A percentile compares a stretch with the other conserved stretches of the same genome.
Evolutionary conservation across 2,797 vertebrate genomes (phyloP).

Genomic region (Crocodylus rhombifer): DNA sequence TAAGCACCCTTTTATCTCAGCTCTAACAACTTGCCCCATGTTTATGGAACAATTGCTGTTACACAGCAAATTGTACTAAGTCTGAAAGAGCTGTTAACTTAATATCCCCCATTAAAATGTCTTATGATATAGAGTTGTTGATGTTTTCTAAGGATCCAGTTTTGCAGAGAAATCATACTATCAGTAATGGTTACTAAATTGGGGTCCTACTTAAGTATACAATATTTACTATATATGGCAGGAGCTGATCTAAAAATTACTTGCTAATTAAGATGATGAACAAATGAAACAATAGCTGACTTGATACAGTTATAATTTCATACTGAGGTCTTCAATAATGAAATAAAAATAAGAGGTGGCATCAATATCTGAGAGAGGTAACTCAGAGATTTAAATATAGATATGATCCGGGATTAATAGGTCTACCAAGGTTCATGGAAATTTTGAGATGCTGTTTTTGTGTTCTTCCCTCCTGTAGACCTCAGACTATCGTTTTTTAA

Average conservation of each 20-base stretch:
- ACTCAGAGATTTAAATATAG: neutral
- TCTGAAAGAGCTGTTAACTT: neutral
- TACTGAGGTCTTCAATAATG: neutral
- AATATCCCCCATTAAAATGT: neutral
- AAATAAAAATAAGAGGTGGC: neutral
- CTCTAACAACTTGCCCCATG: neutral
- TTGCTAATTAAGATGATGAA: neutral
- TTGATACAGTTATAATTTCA: neutral
- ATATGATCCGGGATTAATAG: neutral
- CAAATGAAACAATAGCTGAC: neutral
- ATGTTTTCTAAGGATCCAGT: neutral
- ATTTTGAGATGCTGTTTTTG: neutral
- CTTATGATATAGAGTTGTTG: neutral
- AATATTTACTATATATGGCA: neutral
- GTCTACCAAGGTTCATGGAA: neutral
- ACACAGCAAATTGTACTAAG: neutral
- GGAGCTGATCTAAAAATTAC: neutral
- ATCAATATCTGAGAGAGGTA: neutral
- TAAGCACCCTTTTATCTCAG: neutral
- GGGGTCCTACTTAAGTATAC: too few relatives aligned
- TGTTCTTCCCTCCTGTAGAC: neutral
- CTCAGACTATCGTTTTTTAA: neutral
- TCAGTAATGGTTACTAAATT: too few relatives aligned
- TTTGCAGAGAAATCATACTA: neutral
- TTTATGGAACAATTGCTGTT: neutral